Evolutionary conservation across 2,797 vertebrate genomes (phyloP).

Genomic region (Diplodus sargus): DNA sequence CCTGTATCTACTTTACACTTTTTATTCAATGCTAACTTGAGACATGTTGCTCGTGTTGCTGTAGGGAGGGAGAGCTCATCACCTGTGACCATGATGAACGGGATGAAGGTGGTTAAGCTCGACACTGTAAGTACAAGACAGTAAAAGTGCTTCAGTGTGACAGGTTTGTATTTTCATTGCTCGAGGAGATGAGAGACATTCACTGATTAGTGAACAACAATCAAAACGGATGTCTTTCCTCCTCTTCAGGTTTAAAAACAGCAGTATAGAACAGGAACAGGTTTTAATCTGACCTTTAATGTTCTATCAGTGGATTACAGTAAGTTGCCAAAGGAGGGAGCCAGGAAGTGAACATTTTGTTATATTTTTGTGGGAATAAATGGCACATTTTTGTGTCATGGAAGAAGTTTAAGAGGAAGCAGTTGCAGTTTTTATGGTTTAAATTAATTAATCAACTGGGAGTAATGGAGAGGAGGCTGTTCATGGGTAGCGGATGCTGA

Average conservation of each 20-base stretch:
- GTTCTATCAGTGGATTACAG: conserved; percentile 58
- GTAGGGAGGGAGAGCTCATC: conserved; percentile 60
- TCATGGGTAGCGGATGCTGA: neutral
- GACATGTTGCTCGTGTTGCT: conserved; percentile 12
- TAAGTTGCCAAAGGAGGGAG: conserved; percentile 59
- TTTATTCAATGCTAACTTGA: neutral
- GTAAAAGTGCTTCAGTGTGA: neutral
- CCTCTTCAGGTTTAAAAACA: conserved; percentile 60
- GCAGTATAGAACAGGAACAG: conserved; percentile 61
- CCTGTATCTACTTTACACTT: no score
- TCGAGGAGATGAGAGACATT: conserved; percentile 64
- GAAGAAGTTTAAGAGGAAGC: conserved; percentile 18
- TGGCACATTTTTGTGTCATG: neutral
- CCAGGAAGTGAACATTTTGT: conserved; percentile 35
- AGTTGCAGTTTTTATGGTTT: conserved; percentile 22
- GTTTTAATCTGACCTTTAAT: conserved; percentile 58
- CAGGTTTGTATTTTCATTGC: neutral
- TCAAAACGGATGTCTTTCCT: conserved; percentile 63
- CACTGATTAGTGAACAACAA: conserved; percentile 76
- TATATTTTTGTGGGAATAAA: conserved; percentile 27
- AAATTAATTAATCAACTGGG: conserved; percentile 19
- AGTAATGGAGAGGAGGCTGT: neutral
- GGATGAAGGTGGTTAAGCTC: conserved; percentile 64
- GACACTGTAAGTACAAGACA: conserved; percentile 53
- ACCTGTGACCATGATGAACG: conserved; percentile 50